Evolutionary conservation across 2,888 invertebrate species (phyloP).

Genomic region (Crioceris asparagi): DNA sequence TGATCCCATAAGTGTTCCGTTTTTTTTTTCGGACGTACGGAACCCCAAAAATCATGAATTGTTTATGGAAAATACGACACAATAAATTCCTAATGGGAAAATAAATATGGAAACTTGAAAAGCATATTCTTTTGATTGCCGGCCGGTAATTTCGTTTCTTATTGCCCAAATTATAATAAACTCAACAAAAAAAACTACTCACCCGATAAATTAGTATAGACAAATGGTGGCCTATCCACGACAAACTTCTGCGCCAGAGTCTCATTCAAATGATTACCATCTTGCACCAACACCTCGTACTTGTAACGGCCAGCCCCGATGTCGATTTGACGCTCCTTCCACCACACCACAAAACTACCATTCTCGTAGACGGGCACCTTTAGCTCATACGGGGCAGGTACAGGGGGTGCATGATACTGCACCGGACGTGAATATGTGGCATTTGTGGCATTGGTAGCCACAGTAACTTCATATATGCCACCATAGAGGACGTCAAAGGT

Average conservation of each 20-base stretch:
- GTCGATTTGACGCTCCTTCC: conserved; percentile 46
- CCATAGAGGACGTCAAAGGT: conserved; percentile 42
- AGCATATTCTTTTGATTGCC: too few relatives aligned
- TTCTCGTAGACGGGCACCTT: conserved; percentile 47
- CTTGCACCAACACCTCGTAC: conserved; percentile 57
- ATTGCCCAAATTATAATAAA: too few relatives aligned
- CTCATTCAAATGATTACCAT: conserved; percentile 42
- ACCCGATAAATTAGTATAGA: conserved; percentile 44
- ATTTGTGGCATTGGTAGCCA: conserved; percentile 39
- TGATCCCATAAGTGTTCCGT: too few relatives aligned
- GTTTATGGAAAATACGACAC: too few relatives aligned
- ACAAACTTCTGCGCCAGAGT: conserved; percentile 41
- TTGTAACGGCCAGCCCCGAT: conserved; percentile 31
- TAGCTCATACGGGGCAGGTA: conserved; percentile 55
- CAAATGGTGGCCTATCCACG: conserved; percentile 46
- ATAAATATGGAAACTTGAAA: too few relatives aligned
- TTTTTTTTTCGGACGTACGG: too few relatives aligned
- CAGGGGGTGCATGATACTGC: conserved; percentile 43
- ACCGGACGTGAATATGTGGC: conserved; percentile 42
- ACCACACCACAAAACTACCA: conserved; percentile 54
- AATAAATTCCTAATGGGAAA: too few relatives aligned
- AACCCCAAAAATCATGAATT: too few relatives aligned
- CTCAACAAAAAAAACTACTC: too few relatives aligned
- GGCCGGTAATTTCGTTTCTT: too few relatives aligned
- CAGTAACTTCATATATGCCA: conserved; percentile 42